phyloP scores from a whole-genome alignment of 2,888 invertebrate genomes.

The Philonicus albiceps region DNA sequence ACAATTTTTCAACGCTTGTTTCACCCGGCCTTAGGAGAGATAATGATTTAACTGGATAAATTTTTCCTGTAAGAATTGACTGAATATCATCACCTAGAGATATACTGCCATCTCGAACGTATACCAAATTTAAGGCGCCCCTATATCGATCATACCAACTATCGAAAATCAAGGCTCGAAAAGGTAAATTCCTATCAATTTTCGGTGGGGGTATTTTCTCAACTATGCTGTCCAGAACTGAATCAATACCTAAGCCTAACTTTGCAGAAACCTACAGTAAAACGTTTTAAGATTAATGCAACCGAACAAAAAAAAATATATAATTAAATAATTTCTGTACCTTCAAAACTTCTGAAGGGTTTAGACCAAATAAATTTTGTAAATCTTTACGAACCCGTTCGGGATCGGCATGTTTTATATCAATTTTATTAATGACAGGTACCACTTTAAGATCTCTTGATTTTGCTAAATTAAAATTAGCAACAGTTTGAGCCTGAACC shows the following conservation, averaged over 20 bases:
- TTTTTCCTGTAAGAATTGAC: conserved; percentile 75
- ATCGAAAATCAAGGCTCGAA: conserved; percentile 89
- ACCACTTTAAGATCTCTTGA: conserved; percentile 81
- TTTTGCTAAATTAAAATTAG: conserved; percentile 93
- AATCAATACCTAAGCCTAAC: conserved; percentile 81
- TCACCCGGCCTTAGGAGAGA: conserved; percentile 83
- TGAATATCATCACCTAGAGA: conserved; percentile 78
- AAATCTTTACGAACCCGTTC: conserved; percentile 82
- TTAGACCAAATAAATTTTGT: conserved; percentile 81
- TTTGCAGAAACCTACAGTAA: conserved; percentile 82
- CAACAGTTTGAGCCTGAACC: conserved; percentile 97
- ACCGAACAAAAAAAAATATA: too few species aligned
- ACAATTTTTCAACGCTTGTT: conserved; percentile 71
- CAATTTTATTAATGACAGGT: conserved; percentile 96
- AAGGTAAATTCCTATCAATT: conserved; percentile 68
- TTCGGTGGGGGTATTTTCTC: conserved; percentile 79
- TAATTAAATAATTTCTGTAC: conserved; percentile 61
- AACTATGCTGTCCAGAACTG: conserved; percentile 80
- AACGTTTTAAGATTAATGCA: not conserved
- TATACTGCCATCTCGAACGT: conserved; percentile 79
- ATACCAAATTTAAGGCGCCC: conserved; percentile 80
- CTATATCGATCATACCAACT: conserved; percentile 92
- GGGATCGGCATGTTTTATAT: conserved; percentile 89
- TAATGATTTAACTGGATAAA: conserved; percentile 80
- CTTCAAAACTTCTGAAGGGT: conserved; percentile 74